These are phyloP conservation scores for Sebastes nivosus DNA, from an alignment of 2,797 vertebrate genomes.

Conservation along the genomic window DNA sequence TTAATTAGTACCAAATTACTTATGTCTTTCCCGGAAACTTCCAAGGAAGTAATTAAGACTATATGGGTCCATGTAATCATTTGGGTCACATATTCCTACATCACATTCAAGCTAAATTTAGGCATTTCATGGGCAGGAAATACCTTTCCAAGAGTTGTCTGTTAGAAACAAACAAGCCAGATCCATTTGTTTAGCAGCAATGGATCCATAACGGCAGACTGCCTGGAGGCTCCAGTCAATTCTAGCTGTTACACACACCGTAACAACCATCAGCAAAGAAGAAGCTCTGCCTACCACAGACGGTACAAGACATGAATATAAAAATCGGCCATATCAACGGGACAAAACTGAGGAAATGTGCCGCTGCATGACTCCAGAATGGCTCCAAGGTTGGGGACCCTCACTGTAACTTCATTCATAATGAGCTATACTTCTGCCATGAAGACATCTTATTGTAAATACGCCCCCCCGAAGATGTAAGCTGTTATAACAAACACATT, in stretches of 20 bases:
- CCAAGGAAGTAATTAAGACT: neutral
- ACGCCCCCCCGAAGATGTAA: constrained; percentile 19
- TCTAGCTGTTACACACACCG: constrained; percentile 40
- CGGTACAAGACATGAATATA: constrained; percentile 17
- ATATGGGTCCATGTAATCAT: neutral
- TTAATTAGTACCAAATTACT: neutral
- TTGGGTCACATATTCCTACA: neutral
- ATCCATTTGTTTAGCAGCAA: constrained; percentile 25
- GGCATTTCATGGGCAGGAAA: neutral
- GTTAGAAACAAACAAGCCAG: neutral
- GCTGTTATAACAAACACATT: constrained; percentile 54
- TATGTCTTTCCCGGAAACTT: neutral
- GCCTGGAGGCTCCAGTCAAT: constrained; percentile 37
- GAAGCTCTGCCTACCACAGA: constrained; percentile 6
- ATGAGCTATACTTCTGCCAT: neutral
- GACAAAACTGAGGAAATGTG: constrained; percentile 2
- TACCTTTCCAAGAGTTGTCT: neutral
- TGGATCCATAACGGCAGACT: constrained; percentile 15
- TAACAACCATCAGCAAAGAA: constrained; percentile 17
- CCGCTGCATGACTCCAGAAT: neutral
- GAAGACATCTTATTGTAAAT: constrained; percentile 5
- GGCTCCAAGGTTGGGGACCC: neutral
- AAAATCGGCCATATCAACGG: neutral
- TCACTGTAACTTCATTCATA: neutral
- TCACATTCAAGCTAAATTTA: neutral